Base-by-base conservation (phyloP, 53 echinoderm and acorn worm species). In the Holothuria leucospilota region DNA sequence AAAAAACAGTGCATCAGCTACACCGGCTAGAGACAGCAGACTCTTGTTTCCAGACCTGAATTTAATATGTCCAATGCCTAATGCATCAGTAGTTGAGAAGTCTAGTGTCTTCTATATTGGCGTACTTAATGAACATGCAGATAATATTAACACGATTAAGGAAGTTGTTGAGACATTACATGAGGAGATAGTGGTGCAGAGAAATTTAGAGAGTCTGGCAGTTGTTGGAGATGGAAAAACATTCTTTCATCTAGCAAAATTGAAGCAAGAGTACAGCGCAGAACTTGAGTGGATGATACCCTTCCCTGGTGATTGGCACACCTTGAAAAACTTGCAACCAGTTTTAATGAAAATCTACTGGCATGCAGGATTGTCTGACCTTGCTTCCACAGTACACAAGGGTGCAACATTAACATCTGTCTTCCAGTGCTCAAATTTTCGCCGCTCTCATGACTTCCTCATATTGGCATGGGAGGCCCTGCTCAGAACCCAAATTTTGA, bases 261-360 rank as follows among this genome's bases (percentile, higher is more conserved):
- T 81, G 18, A 87, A 87, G 81, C 46, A 67, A 21, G 67, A 79
- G 56, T 87, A 69, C 81, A 26, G 14, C 2, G 25, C 63, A 63
- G 63, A 63, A 9, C 63, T 63, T 6, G 63, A 9, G 10, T 23
- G 11, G 84, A 88, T 56, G 14, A 21, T 87, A 5, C 90, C 34
- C 39, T 85, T 56, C 25, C 69, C 62, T 13, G 84, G 89, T 40
- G 89, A 88, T 41, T 90, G 90, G 90, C 90, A 90, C 56, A 64
- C 73, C 6, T 39, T 89, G 15, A 89, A 89, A 38, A 89, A 84
- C 63, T n/a, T 66, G 2, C 85, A 90, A 58, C 78, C 85, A 27
- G 89, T 84, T 11, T 34, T 89, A 13, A 89, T 84, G 89, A 89
- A 89, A 62, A 62, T 89, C 14, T 89, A 84, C 29, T 89, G 89